Conservation (phyloP, 2,888 invertebrate genomes). For the Hoplodrina ambigua region DNA sequence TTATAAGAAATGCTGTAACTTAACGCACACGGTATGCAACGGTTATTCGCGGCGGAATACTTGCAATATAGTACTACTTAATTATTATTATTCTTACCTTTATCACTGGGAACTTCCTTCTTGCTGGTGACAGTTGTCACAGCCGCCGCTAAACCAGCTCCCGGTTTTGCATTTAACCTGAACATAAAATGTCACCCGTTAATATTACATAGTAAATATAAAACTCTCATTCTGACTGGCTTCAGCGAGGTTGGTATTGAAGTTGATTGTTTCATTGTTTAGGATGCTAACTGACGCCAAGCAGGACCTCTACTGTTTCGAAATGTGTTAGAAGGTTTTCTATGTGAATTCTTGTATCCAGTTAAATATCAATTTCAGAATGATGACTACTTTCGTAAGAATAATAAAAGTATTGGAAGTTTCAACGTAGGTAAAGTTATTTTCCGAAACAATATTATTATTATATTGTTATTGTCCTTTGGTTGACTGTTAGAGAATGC, state of each 20-base stretch:
- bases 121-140: slow-evolving; percentile 80
- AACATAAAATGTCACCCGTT: slow-evolving; percentile 1
- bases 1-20: background rate
- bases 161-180: slow-evolving; percentile 82
- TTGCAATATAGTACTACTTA: background rate
- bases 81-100: slow-evolving; percentile 73
- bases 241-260: background rate
- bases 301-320: background rate
- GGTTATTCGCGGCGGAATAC: background rate
- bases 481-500: too few relatives aligned
- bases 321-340: too few relatives aligned
- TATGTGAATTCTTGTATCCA: too few relatives aligned
- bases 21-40: background rate
- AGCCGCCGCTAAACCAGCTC: slow-evolving; percentile 79
- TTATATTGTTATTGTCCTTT: too few relatives aligned
- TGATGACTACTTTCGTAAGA: too few relatives aligned
- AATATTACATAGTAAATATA: background rate
- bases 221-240: background rate
- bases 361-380: too few relatives aligned
- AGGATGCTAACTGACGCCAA: background rate
- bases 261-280: background rate
- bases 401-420: too few relatives aligned
- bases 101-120: slow-evolving; percentile 82
- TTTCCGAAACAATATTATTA: too few relatives aligned
- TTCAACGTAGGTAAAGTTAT: too few relatives aligned